phyloP scores from a whole-genome alignment of 2,888 invertebrate species.

The Mesoligia furuncula region DNA sequence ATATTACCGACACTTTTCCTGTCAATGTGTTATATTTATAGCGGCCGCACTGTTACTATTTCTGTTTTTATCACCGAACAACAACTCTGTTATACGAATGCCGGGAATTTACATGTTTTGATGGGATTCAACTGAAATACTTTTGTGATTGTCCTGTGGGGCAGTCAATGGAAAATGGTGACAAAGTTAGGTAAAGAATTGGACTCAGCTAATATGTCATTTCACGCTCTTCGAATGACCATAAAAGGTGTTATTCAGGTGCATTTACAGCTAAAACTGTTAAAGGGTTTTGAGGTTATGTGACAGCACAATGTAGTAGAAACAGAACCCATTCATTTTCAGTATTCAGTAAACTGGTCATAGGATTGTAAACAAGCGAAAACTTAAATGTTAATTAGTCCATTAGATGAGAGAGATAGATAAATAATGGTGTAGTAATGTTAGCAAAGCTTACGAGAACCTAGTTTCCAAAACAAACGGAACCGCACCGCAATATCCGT shows the following conservation, averaged over 20 bases:
- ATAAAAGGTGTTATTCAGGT: not conserved
- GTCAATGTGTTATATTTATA: slow-evolving; percentile 59
- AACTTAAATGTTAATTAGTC: not conserved
- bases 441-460: not conserved
- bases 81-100: slow-evolving; percentile 31
- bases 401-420: not conserved
- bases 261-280: not conserved
- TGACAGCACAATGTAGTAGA: not conserved
- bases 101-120: slow-evolving; percentile 33
- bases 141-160: not conserved
- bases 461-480: not conserved
- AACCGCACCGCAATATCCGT: slow-evolving; percentile 31
- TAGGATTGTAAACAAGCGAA: not conserved
- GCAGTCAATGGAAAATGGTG: not conserved
- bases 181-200: not conserved
- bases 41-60: slow-evolving; percentile 41
- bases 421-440: not conserved
- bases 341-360: not conserved
- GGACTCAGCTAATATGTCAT: not conserved
- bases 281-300: not conserved
- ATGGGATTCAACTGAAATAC: slow-evolving; percentile 6
- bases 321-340: not conserved
- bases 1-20: slow-evolving; percentile 54
- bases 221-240: not conserved
- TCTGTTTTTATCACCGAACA: slow-evolving; percentile 57